phyloP scores from a whole-genome alignment of 2,113 vertebrate genomes.

The Protomyctophum bolini region DNA sequence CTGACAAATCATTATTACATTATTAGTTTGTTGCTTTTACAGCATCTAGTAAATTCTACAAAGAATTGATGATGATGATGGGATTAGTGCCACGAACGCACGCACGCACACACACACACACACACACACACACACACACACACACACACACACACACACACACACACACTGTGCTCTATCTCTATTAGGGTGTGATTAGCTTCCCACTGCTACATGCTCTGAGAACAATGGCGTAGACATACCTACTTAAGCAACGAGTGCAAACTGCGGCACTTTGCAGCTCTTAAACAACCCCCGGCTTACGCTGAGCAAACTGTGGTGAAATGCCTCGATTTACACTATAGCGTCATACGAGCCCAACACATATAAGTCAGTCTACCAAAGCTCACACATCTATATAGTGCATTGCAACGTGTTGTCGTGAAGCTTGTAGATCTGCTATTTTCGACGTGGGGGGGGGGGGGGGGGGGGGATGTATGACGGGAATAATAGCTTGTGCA shows the following conservation, averaged over 20 bases:
- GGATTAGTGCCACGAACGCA: not conserved
- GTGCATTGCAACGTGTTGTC: no score
- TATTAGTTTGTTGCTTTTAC: not conserved
- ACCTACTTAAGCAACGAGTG: slow-evolving; percentile 72
- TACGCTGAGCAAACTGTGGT: slow-evolving; percentile 57
- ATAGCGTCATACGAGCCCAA: no score
- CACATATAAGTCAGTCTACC: no score
- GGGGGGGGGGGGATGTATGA: no score
- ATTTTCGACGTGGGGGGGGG: no score
- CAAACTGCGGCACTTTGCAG: slow-evolving; percentile 65
- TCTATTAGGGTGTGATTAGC: slow-evolving; percentile 39
- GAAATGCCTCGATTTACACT: slow-evolving; percentile 14
- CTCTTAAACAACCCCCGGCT: slow-evolving; percentile 28
- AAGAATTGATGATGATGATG: slow-evolving; percentile 24
- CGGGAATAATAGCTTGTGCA: no score
- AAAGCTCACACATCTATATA: no score
- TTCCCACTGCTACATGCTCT: slow-evolving; percentile 35
- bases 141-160: no score
- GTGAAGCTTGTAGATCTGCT: no score
- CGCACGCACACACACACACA: not conserved
- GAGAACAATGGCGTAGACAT: slow-evolving; percentile 65
- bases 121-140: no score
- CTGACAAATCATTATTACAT: not conserved
- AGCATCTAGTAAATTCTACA: slow-evolving; percentile 4
- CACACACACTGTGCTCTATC: slow-evolving; percentile 21